Conservation (phyloP, 2,888 invertebrate genomes). For the Rapana venosa region DNA sequence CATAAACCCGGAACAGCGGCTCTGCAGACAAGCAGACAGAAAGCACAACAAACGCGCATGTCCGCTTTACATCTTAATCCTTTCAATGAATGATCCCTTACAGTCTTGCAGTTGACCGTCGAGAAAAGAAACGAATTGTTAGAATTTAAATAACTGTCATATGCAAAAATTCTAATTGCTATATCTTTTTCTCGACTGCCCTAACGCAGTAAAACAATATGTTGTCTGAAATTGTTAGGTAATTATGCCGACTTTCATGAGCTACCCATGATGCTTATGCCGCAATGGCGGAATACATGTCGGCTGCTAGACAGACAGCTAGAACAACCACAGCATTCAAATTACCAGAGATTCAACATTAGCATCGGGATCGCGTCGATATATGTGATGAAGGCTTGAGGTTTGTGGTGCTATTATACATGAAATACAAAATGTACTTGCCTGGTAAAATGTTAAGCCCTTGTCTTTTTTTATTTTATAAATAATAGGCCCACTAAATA, state of each 20-base stretch:
- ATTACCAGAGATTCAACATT: background rate
- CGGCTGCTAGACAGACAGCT: constrained; percentile 41
- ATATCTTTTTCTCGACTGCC: background rate
- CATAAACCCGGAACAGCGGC: background rate
- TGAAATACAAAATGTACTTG: background rate
- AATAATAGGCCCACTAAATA: constrained; percentile 1
- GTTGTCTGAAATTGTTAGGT: constrained; percentile 27
- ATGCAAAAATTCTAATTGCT: background rate
- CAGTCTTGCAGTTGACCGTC: background rate
- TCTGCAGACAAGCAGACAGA: background rate
- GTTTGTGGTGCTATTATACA: background rate
- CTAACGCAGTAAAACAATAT: background rate
- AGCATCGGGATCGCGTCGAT: background rate
- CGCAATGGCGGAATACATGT: constrained; percentile 42
- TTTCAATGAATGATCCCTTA: constrained; percentile 7
- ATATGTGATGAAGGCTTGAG: background rate
- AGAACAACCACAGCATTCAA: background rate
- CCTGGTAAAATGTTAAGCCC: background rate
- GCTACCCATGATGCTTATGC: constrained; percentile 36
- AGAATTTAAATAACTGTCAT: background rate
- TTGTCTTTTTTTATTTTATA: background rate
- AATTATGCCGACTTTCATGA: constrained; percentile 36
- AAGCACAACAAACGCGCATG: constrained; percentile 4
- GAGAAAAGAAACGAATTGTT: background rate
- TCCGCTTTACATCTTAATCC: background rate